Evolutionary conservation across 2,888 invertebrate genomes (phyloP), one percentile per base, ranked within the genome.

Genomic region (Lucinisca nassula): DNA sequence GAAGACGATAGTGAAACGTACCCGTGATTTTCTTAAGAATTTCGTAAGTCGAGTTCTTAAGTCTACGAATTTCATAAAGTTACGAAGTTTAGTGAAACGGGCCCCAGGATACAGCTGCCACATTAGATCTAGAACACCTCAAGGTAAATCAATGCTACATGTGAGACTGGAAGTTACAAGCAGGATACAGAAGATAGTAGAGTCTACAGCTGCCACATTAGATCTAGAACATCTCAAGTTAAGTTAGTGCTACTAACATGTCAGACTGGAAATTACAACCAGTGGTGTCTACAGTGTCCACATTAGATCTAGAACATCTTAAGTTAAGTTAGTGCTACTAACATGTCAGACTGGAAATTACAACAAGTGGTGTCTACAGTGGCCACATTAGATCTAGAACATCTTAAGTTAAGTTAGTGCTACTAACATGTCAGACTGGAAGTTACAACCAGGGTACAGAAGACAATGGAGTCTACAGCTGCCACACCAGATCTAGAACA

Each of bases 101-200:
- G n/a, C n/a, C n/a, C n/a, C n/a, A 95, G 37, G 72, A 84, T n/a
- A 91, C 92, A 0, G 35, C 87, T n/a, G 73, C 85, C 1, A 76
- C 87, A 12, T 67, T 94, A 21, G 90, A 94, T 61, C 72, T 93
- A 27, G 92, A 93, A 35, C 80, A 90, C 67, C 80, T 95, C 6
- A 94, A 94, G 92, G 95, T 94, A 84, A 79, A 73, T n/a, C n/a
- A n/a, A n/a, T n/a, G n/a, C n/a, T n/a, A 94, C 94, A 1, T 91
- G 92, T 74, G 92, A 93, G 74, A 85, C 75, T 51, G 84, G 86
- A 17, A 77, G n/a, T n/a, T n/a, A n/a, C n/a, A n/a, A n/a, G 85
- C 2, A 61, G 32, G 10, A 87, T 94, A 35, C 90, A 91, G 72
- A 89, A 87, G 38, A 90, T 92, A 51, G 86, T 94, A n/a, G 93